Conservation (phyloP, 1,140 invertebrate species). For the Heliconius nattereri region DNA sequence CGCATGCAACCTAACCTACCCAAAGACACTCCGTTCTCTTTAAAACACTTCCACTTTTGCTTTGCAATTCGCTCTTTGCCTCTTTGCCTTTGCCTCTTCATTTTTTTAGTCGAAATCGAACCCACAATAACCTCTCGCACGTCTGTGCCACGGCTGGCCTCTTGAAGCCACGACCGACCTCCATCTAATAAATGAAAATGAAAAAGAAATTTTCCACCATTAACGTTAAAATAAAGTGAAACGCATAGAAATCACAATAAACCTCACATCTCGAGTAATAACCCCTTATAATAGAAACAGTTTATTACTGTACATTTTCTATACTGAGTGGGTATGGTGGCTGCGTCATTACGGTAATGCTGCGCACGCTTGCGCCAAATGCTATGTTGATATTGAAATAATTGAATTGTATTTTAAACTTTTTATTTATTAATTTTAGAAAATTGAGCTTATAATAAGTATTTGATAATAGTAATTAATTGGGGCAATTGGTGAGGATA, state of each 20-base stretch:
- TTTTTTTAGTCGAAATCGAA: too few relatives aligned
- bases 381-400: constrained; percentile 41
- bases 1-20: too few relatives aligned
- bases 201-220: background rate
- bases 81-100: too few relatives aligned
- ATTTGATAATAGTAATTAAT: background rate
- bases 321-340: constrained; percentile 37
- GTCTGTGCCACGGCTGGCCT: too few relatives aligned
- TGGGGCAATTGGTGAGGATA: background rate
- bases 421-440: background rate
- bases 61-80: too few relatives aligned
- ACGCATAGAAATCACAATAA: constrained; percentile 54
- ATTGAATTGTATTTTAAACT: background rate
- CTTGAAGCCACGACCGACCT: too few relatives aligned
- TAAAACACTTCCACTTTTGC: too few relatives aligned
- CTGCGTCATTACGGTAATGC: constrained; percentile 62
- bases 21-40: too few relatives aligned
- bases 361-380: constrained; percentile 43
- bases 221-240: constrained; percentile 42
- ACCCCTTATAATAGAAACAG: constrained; percentile 52
- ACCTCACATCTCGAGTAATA: constrained; percentile 49
- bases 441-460: background rate
- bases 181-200: too few relatives aligned
- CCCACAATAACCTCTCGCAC: too few relatives aligned
- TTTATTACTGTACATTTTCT: constrained; percentile 64